Evolutionary conservation across 2,113 vertebrate genomes (phyloP), one percentile per base, ranked within the genome.

Genomic region (Garra rufa): DNA sequence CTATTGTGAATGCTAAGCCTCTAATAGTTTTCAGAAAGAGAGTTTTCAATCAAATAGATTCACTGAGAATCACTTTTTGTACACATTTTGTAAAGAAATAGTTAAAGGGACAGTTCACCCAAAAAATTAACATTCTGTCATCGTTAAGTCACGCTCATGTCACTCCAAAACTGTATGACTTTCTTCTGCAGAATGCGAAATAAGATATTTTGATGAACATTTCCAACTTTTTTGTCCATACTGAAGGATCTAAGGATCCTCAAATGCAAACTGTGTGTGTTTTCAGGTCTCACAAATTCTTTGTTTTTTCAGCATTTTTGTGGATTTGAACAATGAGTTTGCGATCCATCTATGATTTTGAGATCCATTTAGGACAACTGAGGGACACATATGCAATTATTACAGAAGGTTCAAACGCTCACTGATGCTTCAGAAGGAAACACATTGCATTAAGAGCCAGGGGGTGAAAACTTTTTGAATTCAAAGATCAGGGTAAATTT

Each of bases 1-100:
- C 3, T 15, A 38, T 52, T 85, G 59, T 81, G 44, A 55, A 59
- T 24, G 41, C 24, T 57, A 34, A 71, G 73, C n/a, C 19, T 57
- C 34, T 26, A 61, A 78, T 19, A 9, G 21, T 59, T 59, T 78
- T 59, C 41, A 80, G 61, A 67, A 9, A 44, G 48, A 52, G 57
- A 46, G 38, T 46, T 73, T 73, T 46, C 41, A 43, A 9, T 73
- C 21, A 14, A 46, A 46, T 14, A 24, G 34, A 8, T 44, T 44
- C 11, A 71, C 24, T 19, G 57, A 44, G 38, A 59, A 24, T 43
- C n/a, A n/a, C n/a, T n/a, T n/a, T n/a, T n/a, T n/a, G n/a, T n/a
- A 79, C 2, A 15, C 6, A 59, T 61, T 52, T 61, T 61, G 55
- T 17, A 26, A 61, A 61, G 76, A 78, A 61, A 19, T 78, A 3